Evolutionary conservation across 2,888 invertebrate species (phyloP).

Genomic region (Plagodis pulveraria): DNA sequence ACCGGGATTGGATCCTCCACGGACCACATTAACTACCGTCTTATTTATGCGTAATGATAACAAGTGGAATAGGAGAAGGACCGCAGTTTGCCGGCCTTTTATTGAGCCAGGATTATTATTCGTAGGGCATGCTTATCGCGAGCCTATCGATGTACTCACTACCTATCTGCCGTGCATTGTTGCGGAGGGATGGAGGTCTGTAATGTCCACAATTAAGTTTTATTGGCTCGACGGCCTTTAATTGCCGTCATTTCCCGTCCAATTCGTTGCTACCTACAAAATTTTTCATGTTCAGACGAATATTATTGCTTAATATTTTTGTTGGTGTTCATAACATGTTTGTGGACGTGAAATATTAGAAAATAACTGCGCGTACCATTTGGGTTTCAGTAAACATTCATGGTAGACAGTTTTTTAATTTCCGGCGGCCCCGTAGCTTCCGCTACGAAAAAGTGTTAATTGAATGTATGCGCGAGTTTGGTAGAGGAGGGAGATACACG

Average conservation of each 20-base stretch:
- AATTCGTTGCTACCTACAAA: conserved; percentile 23
- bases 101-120: conserved; percentile 47
- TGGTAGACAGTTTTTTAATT: conserved; percentile 77
- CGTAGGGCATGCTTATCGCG: conserved; percentile 40
- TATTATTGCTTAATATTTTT: conserved; percentile 3
- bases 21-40: conserved; percentile 67
- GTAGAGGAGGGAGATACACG: conserved; percentile 23
- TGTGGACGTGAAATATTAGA: conserved; percentile 26
- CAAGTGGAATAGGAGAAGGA: conserved; percentile 46
- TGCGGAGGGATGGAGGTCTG: conserved; percentile 35
- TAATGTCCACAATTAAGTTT: conserved; percentile 41
- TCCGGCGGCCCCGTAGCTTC: conserved; percentile 71
- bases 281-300: conserved; percentile 19
- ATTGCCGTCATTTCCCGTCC: conserved; percentile 30
- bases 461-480: conserved; percentile 64
- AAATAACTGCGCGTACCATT: conserved; percentile 31
- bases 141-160: conserved; percentile 34
- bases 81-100: conserved; percentile 43
- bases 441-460: conserved; percentile 78
- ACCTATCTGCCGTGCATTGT: conserved; percentile 34
- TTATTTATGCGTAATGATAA: conserved; percentile 73
- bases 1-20: conserved; percentile 67
- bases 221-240: conserved; percentile 34
- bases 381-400: conserved; percentile 48
- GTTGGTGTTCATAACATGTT: conserved; percentile 18